phyloP scores from a whole-genome alignment of 2,888 invertebrate genomes.

The Brachycybe producta region DNA sequence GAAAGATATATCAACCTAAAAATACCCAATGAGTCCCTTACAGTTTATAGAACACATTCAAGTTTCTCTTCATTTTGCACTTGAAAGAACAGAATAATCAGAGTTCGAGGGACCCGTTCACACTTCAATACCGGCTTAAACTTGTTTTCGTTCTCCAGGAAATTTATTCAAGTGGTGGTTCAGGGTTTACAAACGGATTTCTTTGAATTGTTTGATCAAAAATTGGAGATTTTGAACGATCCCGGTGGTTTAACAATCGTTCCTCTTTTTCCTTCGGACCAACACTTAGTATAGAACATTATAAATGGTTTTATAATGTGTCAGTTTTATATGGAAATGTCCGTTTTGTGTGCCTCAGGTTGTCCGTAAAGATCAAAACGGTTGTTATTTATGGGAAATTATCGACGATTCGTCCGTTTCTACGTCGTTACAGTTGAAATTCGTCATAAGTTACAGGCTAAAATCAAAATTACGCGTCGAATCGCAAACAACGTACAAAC shows the following conservation, averaged over 20 bases:
- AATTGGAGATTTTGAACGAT: constrained; percentile 26
- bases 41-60: too few species aligned
- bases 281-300: constrained; percentile 22
- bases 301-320: neutral
- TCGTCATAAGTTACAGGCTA: constrained; percentile 44
- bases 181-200: constrained; percentile 32
- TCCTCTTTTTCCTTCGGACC: constrained; percentile 22
- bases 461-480: constrained; percentile 25
- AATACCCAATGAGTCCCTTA: too few species aligned
- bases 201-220: constrained; percentile 32
- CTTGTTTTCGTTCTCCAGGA: constrained; percentile 38
- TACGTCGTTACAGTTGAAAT: constrained; percentile 46
- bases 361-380: constrained; percentile 58
- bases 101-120: too few species aligned
- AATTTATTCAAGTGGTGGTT: constrained; percentile 63
- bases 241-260: constrained; percentile 21
- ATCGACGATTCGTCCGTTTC: constrained; percentile 31
- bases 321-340: neutral
- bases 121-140: too few species aligned
- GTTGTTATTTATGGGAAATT: constrained; percentile 74
- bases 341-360: constrained; percentile 37
- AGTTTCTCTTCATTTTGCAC: too few species aligned
- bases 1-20: too few species aligned
- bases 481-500: constrained; percentile 43
- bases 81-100: too few species aligned